Evolutionary conservation across 2,797 vertebrate genomes (phyloP).

Genomic region (Cossypha heuglini): DNA sequence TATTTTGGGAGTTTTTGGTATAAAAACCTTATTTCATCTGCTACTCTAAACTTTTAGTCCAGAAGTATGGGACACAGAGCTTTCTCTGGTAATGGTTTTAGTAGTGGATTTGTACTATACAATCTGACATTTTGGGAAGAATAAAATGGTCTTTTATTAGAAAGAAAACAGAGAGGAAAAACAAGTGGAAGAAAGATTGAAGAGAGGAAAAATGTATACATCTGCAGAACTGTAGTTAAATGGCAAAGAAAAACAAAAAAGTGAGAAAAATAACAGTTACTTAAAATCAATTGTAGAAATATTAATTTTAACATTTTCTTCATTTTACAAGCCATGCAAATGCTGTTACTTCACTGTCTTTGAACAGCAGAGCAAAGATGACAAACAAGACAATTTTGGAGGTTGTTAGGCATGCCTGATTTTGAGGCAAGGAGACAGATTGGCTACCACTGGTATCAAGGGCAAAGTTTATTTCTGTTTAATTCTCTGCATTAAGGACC

Average conservation of each 20-base stretch:
- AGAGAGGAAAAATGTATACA: rapidly evolving
- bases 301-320: not conserved
- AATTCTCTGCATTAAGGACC: not conserved
- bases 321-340: not conserved
- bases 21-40: not conserved
- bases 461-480: not conserved
- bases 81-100: not conserved
- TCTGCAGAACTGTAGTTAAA: not conserved
- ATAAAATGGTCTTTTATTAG: not conserved
- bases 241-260: not conserved
- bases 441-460: not conserved
- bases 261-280: not conserved
- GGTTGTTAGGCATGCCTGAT: not conserved
- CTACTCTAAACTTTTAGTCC: not conserved
- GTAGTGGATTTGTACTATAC: not conserved
- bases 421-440: not conserved
- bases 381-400: not conserved
- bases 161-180: not conserved
- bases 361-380: not conserved
- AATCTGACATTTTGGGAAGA: not conserved
- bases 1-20: not conserved
- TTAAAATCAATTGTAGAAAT: not conserved
- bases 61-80: not conserved
- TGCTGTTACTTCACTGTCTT: not conserved
- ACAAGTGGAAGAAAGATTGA: not conserved